These are phyloP conservation scores for Vanessa tameamea DNA, from an alignment of 1,140 invertebrate genomes.

Conservation along the genomic window DNA sequence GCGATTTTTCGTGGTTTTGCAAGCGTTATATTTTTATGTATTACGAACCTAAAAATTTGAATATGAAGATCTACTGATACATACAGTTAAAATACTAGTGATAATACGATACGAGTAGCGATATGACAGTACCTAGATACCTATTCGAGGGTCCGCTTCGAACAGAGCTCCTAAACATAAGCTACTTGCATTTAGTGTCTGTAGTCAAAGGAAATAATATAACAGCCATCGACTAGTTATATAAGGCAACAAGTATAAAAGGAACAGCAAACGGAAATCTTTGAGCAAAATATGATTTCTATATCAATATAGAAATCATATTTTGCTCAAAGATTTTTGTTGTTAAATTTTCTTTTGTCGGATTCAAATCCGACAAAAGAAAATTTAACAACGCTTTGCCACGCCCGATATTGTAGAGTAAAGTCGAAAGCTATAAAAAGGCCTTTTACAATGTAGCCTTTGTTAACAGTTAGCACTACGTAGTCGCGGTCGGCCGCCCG, in stretches of 20 bases:
- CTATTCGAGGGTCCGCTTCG: too few relatives aligned
- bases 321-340: too few relatives aligned
- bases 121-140: too few relatives aligned
- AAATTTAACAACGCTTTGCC: neutral
- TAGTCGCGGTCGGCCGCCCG: conserved; percentile 12
- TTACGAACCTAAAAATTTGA: too few relatives aligned
- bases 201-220: neutral
- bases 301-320: too few relatives aligned
- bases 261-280: neutral
- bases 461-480: conserved; percentile 20
- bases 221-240: neutral
- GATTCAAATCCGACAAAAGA: conserved; percentile 1
- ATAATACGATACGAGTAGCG: too few relatives aligned
- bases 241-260: conserved; percentile 7
- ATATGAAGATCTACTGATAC: too few relatives aligned
- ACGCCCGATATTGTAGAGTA: neutral
- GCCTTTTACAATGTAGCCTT: conserved; percentile 21
- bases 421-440: conserved; percentile 20
- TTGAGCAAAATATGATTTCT: conserved; percentile 1
- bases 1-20: too few relatives aligned
- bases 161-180: too few relatives aligned
- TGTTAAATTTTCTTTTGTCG: too few relatives aligned
- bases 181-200: neutral
- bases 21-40: too few relatives aligned
- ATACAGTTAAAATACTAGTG: too few relatives aligned